Conservation (phyloP, 2,888 invertebrate genomes). For the Oithona nana region DNA sequence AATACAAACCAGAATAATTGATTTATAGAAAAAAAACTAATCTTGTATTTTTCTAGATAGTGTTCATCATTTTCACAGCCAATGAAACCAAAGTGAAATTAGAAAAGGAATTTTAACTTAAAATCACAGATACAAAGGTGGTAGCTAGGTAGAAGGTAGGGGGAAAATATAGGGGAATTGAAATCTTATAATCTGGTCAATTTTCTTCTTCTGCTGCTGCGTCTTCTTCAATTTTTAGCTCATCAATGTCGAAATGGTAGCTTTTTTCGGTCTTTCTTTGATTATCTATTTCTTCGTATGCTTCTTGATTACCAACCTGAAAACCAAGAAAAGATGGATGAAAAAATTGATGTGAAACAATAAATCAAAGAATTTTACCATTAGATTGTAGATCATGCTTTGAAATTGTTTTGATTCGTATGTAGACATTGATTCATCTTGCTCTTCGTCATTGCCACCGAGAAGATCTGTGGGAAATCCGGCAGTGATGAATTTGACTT, state of each 20-base stretch:
- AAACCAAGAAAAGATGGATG: not conserved
- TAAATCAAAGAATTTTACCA: not conserved
- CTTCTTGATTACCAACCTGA: constrained; percentile 23
- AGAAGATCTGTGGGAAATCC: not conserved
- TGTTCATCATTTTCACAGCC: no score
- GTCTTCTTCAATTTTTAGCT: not conserved
- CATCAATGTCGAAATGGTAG: constrained; percentile 21
- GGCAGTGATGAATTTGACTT: not conserved
- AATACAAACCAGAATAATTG: no score
- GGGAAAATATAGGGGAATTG: no score
- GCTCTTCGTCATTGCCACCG: not conserved
- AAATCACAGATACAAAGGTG: no score
- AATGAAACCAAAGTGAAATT: no score
- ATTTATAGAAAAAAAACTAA: no score
- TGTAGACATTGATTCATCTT: not conserved
- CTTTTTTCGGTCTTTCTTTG: constrained; percentile 22
- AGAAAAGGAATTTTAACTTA: no score
- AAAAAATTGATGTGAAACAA: not conserved
- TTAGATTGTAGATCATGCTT: not conserved
- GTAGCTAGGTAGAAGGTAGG: no score
- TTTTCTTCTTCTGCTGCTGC: not conserved
- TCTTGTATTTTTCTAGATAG: no score
- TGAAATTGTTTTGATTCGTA: not conserved
- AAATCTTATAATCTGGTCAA: not conserved
- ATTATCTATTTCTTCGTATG: constrained; percentile 22